These are phyloP conservation scores for Beroe ovata DNA, from an alignment of 37 sponge, comb jelly and placozoan genomes.

Conservation along the genomic window DNA sequence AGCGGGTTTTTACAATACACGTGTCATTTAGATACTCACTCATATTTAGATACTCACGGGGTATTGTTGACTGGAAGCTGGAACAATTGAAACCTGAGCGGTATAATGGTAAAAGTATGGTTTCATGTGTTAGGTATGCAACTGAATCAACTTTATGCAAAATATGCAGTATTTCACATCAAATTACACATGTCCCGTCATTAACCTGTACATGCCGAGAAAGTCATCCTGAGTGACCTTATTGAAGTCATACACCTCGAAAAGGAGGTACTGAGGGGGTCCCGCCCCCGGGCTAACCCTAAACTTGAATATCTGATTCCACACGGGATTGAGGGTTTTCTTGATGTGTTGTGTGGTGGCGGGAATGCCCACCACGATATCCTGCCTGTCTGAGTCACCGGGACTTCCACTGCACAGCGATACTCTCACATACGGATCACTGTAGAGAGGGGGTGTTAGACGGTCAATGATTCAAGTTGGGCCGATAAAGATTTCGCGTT, in stretches of 20 bases:
- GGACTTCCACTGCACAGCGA: background rate
- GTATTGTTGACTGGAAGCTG: constrained; percentile 55
- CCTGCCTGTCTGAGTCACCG: background rate
- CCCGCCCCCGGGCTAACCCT: background rate
- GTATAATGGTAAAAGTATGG: background rate
- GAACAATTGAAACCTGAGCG: background rate
- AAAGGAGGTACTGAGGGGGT: constrained; percentile 27
- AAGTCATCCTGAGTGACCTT: constrained; percentile 57
- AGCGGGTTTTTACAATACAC: background rate
- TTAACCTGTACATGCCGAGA: constrained; percentile 58
- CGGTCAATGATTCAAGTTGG: no score
- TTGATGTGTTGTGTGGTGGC: background rate
- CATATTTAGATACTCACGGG: background rate
- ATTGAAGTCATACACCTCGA: constrained; percentile 54
- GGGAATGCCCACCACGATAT: constrained; percentile 20
- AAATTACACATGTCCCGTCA: background rate
- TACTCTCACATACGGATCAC: constrained; percentile 24
- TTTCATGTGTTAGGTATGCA: no score
- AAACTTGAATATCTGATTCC: constrained; percentile 35
- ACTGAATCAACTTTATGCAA: no score
- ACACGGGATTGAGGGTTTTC: constrained; percentile 38
- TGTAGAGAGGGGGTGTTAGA: background rate
- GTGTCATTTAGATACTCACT: no score
- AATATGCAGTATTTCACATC: no score
- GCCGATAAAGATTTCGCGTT: no score